Evolutionary conservation across 2,113 vertebrate species (phyloP).

Genomic region (Colius striatus): DNA sequence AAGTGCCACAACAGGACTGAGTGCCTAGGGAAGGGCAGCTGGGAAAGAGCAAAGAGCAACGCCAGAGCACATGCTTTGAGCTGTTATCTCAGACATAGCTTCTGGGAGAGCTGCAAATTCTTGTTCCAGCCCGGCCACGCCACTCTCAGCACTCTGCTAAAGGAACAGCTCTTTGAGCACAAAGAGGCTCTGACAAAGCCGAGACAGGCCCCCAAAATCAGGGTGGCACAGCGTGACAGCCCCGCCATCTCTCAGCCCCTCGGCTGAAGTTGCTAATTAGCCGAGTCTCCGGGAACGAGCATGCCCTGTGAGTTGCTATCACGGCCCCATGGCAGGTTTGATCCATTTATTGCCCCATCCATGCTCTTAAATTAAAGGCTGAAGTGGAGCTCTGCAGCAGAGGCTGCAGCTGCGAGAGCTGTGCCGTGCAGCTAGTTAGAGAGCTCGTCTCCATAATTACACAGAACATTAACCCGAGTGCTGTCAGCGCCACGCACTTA

Average conservation of each 20-base stretch:
- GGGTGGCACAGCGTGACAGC: neutral
- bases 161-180: neutral
- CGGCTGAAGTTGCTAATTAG: neutral
- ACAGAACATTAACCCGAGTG: neutral
- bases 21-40: too few relatives aligned
- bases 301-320: fast-evolving
- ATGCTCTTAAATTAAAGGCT: neutral
- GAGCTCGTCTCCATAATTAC: neutral
- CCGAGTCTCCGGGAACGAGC: fast-evolving
- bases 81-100: neutral
- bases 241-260: neutral
- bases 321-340: neutral
- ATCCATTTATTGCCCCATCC: neutral
- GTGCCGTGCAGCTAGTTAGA: neutral
- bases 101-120: fast-evolving
- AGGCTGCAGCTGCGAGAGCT: neutral
- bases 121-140: fast-evolving
- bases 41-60: too few relatives aligned
- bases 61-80: neutral
- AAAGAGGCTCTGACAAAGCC: neutral
- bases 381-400: neutral
- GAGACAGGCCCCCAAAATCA: neutral
- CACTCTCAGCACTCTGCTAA: neutral
- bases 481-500: fast-evolving
- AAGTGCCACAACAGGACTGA: neutral